A percentile compares a stretch with the other conserved stretches of the same genome.
These are phyloP conservation scores for Aphis craccivora DNA, from an alignment of 1,140 invertebrate genomes.

Conservation along the genomic window DNA sequence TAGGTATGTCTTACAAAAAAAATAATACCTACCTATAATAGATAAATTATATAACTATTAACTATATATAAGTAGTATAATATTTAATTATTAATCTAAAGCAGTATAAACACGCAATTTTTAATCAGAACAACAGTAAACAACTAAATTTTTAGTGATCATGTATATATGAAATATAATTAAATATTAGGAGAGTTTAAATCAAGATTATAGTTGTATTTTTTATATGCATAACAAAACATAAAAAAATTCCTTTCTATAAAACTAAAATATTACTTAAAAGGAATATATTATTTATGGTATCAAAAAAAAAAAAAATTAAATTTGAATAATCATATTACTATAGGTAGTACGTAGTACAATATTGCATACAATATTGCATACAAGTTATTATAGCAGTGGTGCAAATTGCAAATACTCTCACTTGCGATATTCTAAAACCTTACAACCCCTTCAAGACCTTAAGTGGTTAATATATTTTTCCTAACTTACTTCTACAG, in stretches of 20 bases:
- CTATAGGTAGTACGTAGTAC: too few species aligned
- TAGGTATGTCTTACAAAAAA: not conserved
- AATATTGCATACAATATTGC: not conserved
- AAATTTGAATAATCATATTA: not conserved
- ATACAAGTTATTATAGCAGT: not conserved
- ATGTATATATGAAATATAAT: not conserved
- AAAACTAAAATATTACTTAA: not conserved
- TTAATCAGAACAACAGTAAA: not conserved
- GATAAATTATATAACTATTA: not conserved
- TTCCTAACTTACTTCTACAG: not conserved
- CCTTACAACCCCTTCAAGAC: not conserved
- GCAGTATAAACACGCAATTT: not conserved
- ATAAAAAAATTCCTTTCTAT: not conserved
- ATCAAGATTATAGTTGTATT: not conserved
- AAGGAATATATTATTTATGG: not conserved
- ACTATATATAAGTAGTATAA: not conserved
- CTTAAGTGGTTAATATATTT: not conserved
- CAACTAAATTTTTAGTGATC: not conserved
- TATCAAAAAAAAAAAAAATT: not conserved
- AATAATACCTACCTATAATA: not conserved
- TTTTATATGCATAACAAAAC: not conserved
- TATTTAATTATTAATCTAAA: not conserved
- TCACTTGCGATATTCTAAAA: not conserved
- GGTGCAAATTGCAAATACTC: not conserved
- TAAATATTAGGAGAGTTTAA: not conserved